Percentiles rank a stretch among this genome's conserved stretches.
These are phyloP conservation scores for Rhagologus leucostigma DNA, from an alignment of 2,113 vertebrate genomes.

Conservation along the genomic window DNA sequence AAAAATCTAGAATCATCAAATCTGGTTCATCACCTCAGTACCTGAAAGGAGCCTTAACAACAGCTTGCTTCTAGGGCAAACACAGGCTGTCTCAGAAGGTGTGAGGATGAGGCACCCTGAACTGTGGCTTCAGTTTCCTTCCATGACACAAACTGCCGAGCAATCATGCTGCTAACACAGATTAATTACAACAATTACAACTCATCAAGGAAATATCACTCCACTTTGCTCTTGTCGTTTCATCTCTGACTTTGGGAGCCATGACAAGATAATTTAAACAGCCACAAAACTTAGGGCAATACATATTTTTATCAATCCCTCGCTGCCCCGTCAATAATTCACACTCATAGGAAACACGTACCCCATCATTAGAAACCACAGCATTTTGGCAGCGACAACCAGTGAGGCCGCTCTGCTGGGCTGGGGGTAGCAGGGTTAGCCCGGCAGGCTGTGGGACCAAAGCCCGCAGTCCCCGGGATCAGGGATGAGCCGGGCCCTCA, in stretches of 20 bases:
- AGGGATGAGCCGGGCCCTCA: fast-evolving
- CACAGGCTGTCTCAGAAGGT: not conserved
- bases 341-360: not conserved
- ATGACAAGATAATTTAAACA: not conserved
- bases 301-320: not conserved
- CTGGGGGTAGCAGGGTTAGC: fast-evolving
- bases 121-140: not conserved
- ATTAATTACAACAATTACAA: not conserved
- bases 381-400: not conserved
- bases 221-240: not conserved
- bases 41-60: not conserved
- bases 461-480: fast-evolving
- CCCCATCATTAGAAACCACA: not conserved
- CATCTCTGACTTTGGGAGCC: not conserved
- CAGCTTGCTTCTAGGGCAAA: not conserved
- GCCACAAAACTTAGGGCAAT: not conserved
- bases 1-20: not conserved
- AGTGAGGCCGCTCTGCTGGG: not conserved
- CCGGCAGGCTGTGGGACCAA: fast-evolving
- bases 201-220: not conserved
- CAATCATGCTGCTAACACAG: fast-evolving
- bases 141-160: not conserved
- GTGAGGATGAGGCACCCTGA: not conserved
- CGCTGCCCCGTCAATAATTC: not conserved
- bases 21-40: not conserved